These are phyloP conservation scores for Andrena camellia DNA, from an alignment of 2,888 invertebrate species.

Conservation along the genomic window DNA sequence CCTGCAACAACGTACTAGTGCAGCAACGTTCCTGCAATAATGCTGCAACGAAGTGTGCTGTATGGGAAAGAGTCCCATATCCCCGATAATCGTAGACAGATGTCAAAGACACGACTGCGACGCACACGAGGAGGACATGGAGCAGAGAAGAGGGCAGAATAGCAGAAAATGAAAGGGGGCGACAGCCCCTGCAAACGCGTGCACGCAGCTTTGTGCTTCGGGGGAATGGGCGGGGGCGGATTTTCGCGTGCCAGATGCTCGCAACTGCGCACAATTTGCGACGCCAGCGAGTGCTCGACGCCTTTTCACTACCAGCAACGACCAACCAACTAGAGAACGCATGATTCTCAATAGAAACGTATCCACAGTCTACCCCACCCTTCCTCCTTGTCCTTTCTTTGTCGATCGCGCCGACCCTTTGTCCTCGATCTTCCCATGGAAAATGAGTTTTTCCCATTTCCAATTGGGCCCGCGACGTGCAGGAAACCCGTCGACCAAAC, in stretches of 20 bases:
- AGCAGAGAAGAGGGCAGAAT: background rate
- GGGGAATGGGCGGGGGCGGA: background rate
- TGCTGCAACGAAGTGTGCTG: too few species aligned
- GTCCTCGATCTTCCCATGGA: background rate
- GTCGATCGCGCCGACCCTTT: conserved; percentile 5
- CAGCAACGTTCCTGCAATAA: too few species aligned
- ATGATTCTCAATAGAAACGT: conserved; percentile 25
- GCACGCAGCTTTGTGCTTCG: background rate
- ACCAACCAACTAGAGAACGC: conserved; percentile 8
- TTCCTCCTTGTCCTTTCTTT: background rate
- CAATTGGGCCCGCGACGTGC: background rate
- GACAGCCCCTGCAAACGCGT: background rate
- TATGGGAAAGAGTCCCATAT: too few species aligned
- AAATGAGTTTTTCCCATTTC: background rate
- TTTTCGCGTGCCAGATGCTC: conserved; percentile 35
- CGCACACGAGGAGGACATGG: background rate
- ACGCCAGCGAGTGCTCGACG: conserved; percentile 45
- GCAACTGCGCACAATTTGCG: conserved; percentile 45
- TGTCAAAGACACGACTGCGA: background rate
- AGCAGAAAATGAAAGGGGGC: background rate
- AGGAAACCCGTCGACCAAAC: too few species aligned
- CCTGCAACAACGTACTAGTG: too few species aligned
- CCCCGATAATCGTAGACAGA: too few species aligned
- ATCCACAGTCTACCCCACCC: background rate
- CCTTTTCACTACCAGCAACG: conserved; percentile 20